Conservation (phyloP, 2,888 invertebrate species). For the Ornithoptera priamus region DNA sequence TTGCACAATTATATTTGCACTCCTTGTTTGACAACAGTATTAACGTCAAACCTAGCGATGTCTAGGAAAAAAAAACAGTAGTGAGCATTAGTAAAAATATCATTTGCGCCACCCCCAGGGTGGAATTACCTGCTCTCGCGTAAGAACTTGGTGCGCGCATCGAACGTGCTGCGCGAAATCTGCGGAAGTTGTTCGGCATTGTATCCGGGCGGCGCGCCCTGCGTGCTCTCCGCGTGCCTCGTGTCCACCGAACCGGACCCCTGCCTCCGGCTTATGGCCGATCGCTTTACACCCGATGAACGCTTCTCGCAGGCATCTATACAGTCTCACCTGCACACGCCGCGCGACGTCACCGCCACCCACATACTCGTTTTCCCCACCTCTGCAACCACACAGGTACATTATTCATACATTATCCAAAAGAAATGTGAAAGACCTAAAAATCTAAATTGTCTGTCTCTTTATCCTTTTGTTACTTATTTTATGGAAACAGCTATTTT, state of each 20-base stretch:
- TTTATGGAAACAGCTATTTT: too few species aligned
- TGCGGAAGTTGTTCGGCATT: constrained; percentile 93
- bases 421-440: too few species aligned
- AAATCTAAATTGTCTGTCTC: too few species aligned
- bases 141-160: constrained; percentile 92
- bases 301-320: constrained; percentile 92
- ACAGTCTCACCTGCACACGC: constrained; percentile 95
- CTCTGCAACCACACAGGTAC: constrained; percentile 94
- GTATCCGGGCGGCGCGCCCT: constrained; percentile 90
- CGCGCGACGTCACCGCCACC: constrained; percentile 97
- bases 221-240: constrained; percentile 98
- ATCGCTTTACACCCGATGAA: constrained; percentile 97
- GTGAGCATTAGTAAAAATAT: too few species aligned
- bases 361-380: constrained; percentile 99
- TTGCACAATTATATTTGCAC: too few species aligned
- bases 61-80: too few species aligned
- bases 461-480: too few species aligned
- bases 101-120: constrained; percentile 60
- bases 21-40: too few species aligned
- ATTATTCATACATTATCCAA: not conserved
- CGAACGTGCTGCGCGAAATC: constrained; percentile 92
- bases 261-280: constrained; percentile 93
- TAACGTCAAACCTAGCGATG: too few species aligned
- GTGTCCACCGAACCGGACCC: constrained; percentile 96
- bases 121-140: constrained; percentile 97